Evolutionary conservation across 2,797 vertebrate species (phyloP), one percentile per base, ranked within the genome.

Genomic region (Ctenopoma multispine): DNA sequence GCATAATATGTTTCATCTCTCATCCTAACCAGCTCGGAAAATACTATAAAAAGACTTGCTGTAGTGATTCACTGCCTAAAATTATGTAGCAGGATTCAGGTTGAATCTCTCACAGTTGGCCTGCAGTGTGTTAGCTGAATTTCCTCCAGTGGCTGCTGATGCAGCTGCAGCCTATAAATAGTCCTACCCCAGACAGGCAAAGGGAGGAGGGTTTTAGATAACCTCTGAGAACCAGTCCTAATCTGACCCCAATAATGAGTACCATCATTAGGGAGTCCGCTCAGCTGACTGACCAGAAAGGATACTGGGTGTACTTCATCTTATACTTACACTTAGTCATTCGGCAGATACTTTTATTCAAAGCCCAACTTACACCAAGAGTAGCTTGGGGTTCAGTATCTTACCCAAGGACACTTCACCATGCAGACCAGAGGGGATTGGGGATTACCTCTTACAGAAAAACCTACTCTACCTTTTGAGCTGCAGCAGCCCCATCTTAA

Each of bases 141-240:
- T 82, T 85, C 77, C 85, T 81, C 83, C 81, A 80, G 84, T 85
- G 84, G 84, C 81, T 86, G 85, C 80, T 80, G 82, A 85, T 90
- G 87, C 88, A 90, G 91, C 87, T 90, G 85, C 81, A 82, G 81
- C 78, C 90, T 92, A 93, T 89, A 92, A 93, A 93, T 92, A 93
- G 90, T 61, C 56, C 74, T 67, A 63, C 48, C 81, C 85, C 86
- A 86, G 86, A 89, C 85, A 79, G 83, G 77, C 83, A 27, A 80
- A 43, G 51, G 63, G 82, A 80, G 77, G 68, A 75, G 79, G 71
- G 71, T 57, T 85, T 74, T 58, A 64, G 75, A 87, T 90, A 91
- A 92, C 88, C 86, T 89, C 83, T 64, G 80, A 88, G 80, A 89
- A 82, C 83, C 69, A n/a, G 78, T 82, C 82, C 84, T 88, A 70